Evolutionary conservation across 2,797 vertebrate genomes (phyloP).

Genomic region (Falco cherrug): DNA sequence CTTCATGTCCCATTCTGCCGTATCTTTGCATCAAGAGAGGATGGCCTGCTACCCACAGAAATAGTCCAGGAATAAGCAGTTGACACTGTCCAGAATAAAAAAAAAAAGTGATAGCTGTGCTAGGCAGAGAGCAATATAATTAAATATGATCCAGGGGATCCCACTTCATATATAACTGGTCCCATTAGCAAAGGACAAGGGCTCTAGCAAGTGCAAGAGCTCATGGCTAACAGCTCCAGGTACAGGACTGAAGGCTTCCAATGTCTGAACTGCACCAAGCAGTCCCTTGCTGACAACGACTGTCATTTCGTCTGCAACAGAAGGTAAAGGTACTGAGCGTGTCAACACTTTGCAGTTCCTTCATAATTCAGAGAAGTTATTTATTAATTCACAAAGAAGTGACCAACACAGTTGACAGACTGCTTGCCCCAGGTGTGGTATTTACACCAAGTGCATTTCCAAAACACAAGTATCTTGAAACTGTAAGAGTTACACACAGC

Average conservation of each 20-base stretch:
- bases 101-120: background rate
- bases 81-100: background rate
- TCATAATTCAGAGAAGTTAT: background rate
- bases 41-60: background rate
- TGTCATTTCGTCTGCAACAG: background rate
- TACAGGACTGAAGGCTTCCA: background rate
- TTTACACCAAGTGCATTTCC: background rate
- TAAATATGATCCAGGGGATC: background rate
- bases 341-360: background rate
- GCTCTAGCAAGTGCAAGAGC: background rate
- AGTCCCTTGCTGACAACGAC: background rate
- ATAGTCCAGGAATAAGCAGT: background rate
- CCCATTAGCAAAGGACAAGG: background rate
- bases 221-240: accelerated
- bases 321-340: background rate
- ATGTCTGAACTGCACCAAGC: background rate
- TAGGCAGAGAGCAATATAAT: background rate
- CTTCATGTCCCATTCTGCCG: background rate
- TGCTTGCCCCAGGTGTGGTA: background rate
- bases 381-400: background rate
- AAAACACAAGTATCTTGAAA: background rate
- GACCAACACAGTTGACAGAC: background rate
- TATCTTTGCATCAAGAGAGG: background rate
- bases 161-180: background rate
- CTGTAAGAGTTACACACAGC: background rate